Evolutionary conservation across 2,113 vertebrate species (phyloP).

Genomic region (Penelope pileata): DNA sequence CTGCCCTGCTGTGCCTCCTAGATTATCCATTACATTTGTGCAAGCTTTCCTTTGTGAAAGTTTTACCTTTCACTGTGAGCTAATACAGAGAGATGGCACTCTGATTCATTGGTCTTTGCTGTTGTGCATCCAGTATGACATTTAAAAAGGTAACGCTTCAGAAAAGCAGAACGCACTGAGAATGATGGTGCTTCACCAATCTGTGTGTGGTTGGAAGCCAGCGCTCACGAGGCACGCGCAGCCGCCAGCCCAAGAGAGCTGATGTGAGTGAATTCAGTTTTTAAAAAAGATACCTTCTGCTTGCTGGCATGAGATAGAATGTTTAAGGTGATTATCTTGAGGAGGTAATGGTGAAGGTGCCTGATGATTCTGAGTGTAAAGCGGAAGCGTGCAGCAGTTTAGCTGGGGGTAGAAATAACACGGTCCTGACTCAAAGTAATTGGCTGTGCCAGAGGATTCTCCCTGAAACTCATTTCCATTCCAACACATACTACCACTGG

Average conservation of each 20-base stretch:
- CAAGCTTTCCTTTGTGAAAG: background rate
- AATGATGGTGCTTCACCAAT: background rate
- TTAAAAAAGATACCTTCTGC: background rate
- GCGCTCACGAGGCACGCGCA: background rate
- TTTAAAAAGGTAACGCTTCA: background rate
- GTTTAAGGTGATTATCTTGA: background rate
- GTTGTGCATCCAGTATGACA: background rate
- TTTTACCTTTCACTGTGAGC: background rate
- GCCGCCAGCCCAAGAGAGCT: background rate
- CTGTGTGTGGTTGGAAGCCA: background rate
- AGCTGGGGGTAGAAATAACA: background rate
- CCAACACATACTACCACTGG: background rate
- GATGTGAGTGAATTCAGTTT: background rate
- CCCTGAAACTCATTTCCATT: background rate
- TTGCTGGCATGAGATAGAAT: background rate
- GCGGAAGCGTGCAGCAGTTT: background rate
- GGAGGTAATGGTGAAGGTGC: background rate
- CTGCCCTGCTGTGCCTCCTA: background rate
- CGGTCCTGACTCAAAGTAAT: background rate
- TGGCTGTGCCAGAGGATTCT: background rate
- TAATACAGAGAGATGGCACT: background rate
- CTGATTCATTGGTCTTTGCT: background rate
- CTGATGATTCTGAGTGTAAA: background rate
- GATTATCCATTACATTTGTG: rapidly evolving
- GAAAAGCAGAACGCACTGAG: background rate